A percentile compares a stretch with the other conserved stretches of the same genome.
phyloP scores from a whole-genome alignment of 2,113 vertebrate genomes.

The Rhynchopsitta pachyrhyncha region DNA sequence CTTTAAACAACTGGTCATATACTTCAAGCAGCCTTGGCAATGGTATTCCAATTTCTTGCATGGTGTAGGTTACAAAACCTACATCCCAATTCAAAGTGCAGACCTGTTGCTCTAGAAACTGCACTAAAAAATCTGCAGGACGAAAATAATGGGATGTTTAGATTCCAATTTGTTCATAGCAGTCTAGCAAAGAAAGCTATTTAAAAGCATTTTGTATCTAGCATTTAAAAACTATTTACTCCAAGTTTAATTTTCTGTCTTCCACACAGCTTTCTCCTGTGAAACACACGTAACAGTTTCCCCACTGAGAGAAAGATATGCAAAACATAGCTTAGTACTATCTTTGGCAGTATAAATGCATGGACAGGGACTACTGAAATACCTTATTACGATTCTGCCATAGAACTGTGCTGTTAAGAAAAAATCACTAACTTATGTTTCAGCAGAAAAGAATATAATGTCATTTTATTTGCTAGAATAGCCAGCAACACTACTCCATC shows the following conservation, averaged over 20 bases:
- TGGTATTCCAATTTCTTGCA: conserved; percentile 92
- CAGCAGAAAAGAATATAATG: not conserved
- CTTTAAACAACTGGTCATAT: conserved; percentile 95
- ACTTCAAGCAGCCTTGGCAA: conserved; percentile 90
- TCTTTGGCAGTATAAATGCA: not conserved
- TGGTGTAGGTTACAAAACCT: conserved; percentile 91
- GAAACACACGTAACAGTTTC: not conserved
- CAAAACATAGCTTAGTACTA: not conserved
- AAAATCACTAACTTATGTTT: not conserved
- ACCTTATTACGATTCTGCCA: not conserved
- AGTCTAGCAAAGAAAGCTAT: not conserved
- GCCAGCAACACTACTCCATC: not conserved
- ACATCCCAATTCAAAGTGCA: conserved; percentile 91
- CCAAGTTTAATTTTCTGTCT: not conserved
- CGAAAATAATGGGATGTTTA: not conserved
- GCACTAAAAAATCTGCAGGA: conserved; percentile 89
- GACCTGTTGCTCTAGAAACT: conserved; percentile 92
- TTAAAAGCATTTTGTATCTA: not conserved
- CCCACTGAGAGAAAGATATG: not conserved
- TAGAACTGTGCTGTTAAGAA: not conserved
- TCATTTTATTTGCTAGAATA: not conserved
- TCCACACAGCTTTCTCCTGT: not conserved
- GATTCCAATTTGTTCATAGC: not conserved
- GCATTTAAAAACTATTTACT: not conserved
- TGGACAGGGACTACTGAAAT: not conserved